Evolutionary conservation across 2,113 vertebrate genomes (phyloP), one percentile per base, ranked within the genome.

Genomic region (Crocuta crocuta): DNA sequence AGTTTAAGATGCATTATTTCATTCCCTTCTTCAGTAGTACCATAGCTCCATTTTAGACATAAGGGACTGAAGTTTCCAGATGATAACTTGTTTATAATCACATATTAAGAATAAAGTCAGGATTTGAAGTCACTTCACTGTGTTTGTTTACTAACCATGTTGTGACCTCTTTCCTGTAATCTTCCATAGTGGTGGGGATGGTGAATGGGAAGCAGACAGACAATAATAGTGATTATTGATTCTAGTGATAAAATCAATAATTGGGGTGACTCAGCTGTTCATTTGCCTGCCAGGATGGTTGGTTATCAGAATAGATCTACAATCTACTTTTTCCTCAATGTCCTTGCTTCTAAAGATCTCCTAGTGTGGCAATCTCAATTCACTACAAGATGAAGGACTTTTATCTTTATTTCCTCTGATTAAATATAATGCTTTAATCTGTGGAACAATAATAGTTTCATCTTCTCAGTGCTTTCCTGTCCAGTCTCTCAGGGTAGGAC

Each of bases 291-390:
- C 28, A 19, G 10, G 4, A 31, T 48, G 50, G 84, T 84, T 48
- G 50, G 84, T 84, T 63, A 43, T 73, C 45, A 91, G 71, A 91
- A 35, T 66, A 55, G 65, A 73, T 65, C 24, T 61, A 26, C 4
- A 90, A 48, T 73, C 53, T 55, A 2, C 8, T 83, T 61, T 84
- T 95, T 80, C 58, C 80, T 65, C n/a, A 79, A 70, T 12, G 82
- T 74, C 39, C 19, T 94, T 95, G 17, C 11, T 92, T 94, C 10
- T 43, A 58, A 61, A 95, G 17, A 86, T 93, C 94, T 96, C 23
- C 84, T 80, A 33, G n/a, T 70, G 5, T 50, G 61, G 82, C 19
- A n/a, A 65, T 91, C 11, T 81, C 33, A 70, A 78, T 83, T 91
- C 33, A 84, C 24, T 87, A 6, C 10, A 86, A 45, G 80, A 78